phyloP scores from a whole-genome alignment of 2,113 vertebrate genomes.

The Amphiprion percula region DNA sequence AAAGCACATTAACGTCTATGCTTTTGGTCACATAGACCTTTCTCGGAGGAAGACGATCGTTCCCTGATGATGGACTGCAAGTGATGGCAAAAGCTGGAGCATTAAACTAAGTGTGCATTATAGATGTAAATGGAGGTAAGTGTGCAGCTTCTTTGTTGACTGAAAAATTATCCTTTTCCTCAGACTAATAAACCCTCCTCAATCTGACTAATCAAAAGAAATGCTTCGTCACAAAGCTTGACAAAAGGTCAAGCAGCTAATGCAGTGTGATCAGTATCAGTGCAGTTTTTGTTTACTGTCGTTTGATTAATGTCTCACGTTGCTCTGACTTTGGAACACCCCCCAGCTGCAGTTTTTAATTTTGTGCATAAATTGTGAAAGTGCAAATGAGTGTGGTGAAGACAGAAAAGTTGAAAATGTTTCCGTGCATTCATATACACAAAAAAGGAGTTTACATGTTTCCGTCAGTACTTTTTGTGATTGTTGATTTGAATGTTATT shows the following conservation, averaged over 20 bases:
- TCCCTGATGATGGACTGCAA: neutral
- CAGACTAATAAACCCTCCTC: neutral
- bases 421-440: neutral
- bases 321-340: neutral
- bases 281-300: slow-evolving; percentile 28
- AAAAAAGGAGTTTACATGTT: slow-evolving; percentile 20
- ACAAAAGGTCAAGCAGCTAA: neutral
- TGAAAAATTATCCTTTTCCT: neutral
- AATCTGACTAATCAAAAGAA: neutral
- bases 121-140: too few species aligned
- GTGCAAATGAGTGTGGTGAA: slow-evolving; percentile 31
- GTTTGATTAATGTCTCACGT: slow-evolving; percentile 25
- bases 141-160: too few species aligned
- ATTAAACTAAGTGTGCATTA: too few species aligned
- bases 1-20: too few species aligned
- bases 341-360: neutral
- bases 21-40: too few species aligned
- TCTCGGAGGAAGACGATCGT: neutral
- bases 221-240: neutral
- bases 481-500: slow-evolving; percentile 26
- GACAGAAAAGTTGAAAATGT: slow-evolving; percentile 29
- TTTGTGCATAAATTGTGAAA: slow-evolving; percentile 44
- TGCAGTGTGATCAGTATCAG: slow-evolving; percentile 27
- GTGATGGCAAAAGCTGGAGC: too few species aligned
- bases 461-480: slow-evolving; percentile 3